A percentile compares a stretch with the other conserved stretches of the same genome.
These are phyloP conservation scores for Thalassaphorura encarpata DNA, from an alignment of 1,140 invertebrate genomes.

Conservation along the genomic window DNA sequence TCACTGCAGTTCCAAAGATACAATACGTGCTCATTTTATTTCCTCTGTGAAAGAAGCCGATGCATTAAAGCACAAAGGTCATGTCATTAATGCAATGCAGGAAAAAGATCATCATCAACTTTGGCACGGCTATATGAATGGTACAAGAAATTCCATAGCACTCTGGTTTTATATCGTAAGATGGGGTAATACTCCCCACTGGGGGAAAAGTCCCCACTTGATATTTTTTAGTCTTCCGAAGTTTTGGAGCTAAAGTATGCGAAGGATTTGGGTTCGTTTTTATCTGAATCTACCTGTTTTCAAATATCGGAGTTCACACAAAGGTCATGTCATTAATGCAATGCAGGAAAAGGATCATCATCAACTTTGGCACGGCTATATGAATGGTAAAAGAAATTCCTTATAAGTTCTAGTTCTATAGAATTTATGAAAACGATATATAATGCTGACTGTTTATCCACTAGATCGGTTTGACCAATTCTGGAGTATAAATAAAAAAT, in stretches of 20 bases:
- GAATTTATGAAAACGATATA: constrained; percentile 9
- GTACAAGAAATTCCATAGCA: constrained; percentile 46
- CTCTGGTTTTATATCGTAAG: constrained; percentile 8
- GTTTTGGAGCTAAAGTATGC: no score
- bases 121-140: constrained; percentile 88
- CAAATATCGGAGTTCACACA: constrained; percentile 50
- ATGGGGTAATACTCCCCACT: no score
- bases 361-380: constrained; percentile 95
- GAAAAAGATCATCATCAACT: constrained; percentile 96
- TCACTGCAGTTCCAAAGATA: constrained; percentile 68
- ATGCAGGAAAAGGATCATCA: constrained; percentile 99
- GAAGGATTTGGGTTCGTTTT: no score
- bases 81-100: constrained; percentile 89
- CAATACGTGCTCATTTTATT: constrained; percentile 87
- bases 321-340: constrained; percentile 74
- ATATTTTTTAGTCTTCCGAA: no score
- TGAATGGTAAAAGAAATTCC: no score
- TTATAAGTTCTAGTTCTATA: no score
- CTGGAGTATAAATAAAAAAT: constrained; percentile 87
- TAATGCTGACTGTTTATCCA: constrained; percentile 36
- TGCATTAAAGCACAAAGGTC: constrained; percentile 83
- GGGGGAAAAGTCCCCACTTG: no score
- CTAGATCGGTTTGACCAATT: constrained; percentile 99
- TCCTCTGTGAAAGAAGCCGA: constrained; percentile 96
- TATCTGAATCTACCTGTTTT: not conserved